Base-by-base conservation (phyloP, 2,797 vertebrate genomes). In the Molossus alvarezi region DNA sequence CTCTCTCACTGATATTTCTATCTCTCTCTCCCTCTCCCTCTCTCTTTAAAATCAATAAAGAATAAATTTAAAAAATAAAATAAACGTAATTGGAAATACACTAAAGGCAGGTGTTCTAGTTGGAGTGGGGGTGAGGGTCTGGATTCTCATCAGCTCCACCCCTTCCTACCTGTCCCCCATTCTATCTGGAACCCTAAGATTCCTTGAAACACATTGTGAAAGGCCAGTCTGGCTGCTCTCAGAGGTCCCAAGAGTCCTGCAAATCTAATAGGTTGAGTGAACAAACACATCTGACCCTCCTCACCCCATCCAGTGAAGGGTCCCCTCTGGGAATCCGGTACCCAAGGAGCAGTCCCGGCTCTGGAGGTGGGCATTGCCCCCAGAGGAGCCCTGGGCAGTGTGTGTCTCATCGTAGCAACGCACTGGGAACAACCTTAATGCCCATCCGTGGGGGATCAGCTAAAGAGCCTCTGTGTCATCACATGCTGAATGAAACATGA, bases 401-500 rank as follows among this genome's bases (percentile, higher is more conserved):
- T n/a, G 14, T 45, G 90, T 57, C 80, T 72, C 69, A 6, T 65
- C 10, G 27, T 2, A 58, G 62, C 72, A 51, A 55, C 65, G 71
- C 72, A 3, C 73, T 25, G 9, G 48, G 15, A 60, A 55, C 77
- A 73, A 13, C 58, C 25, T 29, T 3, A 14, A 14, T 57, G 69
- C 29, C 88, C 72, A 4, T n/a, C 25, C 17, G 15, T 1, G 14
- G 76, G 67, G 27, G 11, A 62, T 27, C 23, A 1, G 69, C 53
- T 64, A 3, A 37, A 1, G 8, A 11, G 21, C 58, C 62, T 27
- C 87, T 3, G 17, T 0, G 5, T 5, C 27, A 29, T 62, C 17
- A 8, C 71, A 0, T 1, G 13, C 57, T 21, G 5, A 14, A 23
- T 21, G 5, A 14, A 23, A 29, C 33, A 7, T 1, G 72, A 13